A percentile compares a stretch with the other conserved stretches of the same genome.
phyloP scores from a whole-genome alignment of 2,113 vertebrate species.

The Serinus canaria region DNA sequence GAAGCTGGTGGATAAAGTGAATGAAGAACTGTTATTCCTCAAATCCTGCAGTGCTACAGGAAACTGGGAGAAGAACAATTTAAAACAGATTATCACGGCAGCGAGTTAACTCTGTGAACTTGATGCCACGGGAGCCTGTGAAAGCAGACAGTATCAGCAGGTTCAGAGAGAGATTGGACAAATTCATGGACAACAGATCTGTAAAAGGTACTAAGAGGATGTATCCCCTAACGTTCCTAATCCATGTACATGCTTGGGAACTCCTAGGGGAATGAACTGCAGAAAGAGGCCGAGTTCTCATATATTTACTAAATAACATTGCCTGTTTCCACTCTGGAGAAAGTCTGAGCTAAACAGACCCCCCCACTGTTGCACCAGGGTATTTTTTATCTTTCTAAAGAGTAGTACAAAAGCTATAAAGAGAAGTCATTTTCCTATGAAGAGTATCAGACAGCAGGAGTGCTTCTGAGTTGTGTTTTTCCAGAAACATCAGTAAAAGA shows the following conservation, averaged over 20 bases:
- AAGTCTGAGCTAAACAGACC: not conserved
- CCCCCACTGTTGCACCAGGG: not conserved
- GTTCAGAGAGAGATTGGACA: not conserved
- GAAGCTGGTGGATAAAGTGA: constrained; percentile 10
- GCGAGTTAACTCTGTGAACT: constrained; percentile 21
- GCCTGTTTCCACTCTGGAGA: not conserved
- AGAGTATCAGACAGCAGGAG: not conserved
- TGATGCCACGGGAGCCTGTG: not conserved
- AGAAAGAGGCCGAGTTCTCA: not conserved
- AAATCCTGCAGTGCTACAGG: constrained; percentile 5
- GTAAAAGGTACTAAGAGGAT: not conserved
- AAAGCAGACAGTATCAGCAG: constrained; percentile 7
- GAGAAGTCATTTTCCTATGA: not conserved
- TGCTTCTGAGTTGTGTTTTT: not conserved
- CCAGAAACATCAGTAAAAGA: not conserved
- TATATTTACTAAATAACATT: not conserved
- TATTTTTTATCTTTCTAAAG: not conserved
- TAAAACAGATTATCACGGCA: constrained; percentile 17
- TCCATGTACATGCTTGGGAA: not conserved
- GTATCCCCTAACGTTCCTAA: not conserved
- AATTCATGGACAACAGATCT: constrained; percentile 2
- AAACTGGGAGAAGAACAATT: constrained; percentile 31
- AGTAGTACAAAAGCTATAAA: not conserved
- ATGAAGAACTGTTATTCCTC: constrained; percentile 5
- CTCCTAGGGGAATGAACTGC: not conserved